Base-by-base conservation (phyloP, 2,113 vertebrate species). In the Nannobrachium achirus region DNA sequence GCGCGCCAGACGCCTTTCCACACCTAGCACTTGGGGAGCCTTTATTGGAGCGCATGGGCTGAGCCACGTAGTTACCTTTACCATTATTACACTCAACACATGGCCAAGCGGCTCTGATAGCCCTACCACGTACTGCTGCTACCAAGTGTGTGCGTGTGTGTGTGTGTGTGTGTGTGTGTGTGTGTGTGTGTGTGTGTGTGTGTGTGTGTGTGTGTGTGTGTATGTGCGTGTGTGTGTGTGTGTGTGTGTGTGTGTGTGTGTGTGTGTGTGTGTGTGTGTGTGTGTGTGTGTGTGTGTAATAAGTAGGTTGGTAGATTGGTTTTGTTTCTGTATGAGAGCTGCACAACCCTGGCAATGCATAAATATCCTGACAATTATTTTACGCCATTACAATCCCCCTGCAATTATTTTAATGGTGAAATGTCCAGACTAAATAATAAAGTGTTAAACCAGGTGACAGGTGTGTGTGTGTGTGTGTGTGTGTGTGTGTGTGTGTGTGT, bases 1-100 rank as follows among this genome's bases (percentile, higher is more conserved):
- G 19, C 20, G 60, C 71, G 90, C 94, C 94, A 95, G 92, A 86
- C 85, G 66, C 87, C 93, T 95, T 89, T 94, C 93, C 79, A 87
- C 93, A 92, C 93, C 92, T 93, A 49, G 85, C 68, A 89, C 78
- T 86, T 80, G 86, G 86, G 88, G 86, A 90, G 77, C 78, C 61
- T 90, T 92, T 85, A 91, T 89, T 86, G 87, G 3, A 92, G 91
- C 42, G 75, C 66, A 71, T 72, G 69, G 80, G 44, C 77, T 16
- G 65, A 56, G 79, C 56, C 57, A 46, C 46, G 69, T 78, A 75
- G 78, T 85, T 81, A 85, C 89, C 88, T 88, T 88, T 73, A 76
- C 78, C 78, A 69, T 91, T 90, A 92, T 88, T 87, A 77, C 71
- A 69, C 84, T 91, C 86, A 69, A 84, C 89, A 72, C 86, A 60